Percentiles rank a stretch among this genome's conserved stretches.
Evolutionary conservation across 2,888 invertebrate genomes (phyloP).

Genomic region (Campaea margaritaria): DNA sequence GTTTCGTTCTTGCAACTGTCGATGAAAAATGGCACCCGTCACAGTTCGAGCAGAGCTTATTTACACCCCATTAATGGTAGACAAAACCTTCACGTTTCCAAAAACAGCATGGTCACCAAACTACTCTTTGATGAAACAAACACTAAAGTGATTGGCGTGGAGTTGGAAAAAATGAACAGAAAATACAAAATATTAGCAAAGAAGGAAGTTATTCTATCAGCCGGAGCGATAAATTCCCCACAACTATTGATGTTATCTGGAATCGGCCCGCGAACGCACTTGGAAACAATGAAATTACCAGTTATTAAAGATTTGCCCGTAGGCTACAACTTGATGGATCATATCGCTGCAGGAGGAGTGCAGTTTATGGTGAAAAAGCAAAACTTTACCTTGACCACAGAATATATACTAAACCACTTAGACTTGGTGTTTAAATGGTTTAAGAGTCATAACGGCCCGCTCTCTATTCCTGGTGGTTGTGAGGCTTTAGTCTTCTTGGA

Average conservation of each 20-base stretch:
- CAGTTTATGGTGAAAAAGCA: constrained; percentile 82
- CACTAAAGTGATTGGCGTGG: constrained; percentile 86
- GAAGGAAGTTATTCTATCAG: constrained; percentile 90
- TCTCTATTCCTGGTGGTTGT: constrained; percentile 88
- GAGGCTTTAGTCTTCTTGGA: constrained; percentile 88
- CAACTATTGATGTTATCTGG: constrained; percentile 93
- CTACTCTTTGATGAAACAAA: constrained; percentile 84
- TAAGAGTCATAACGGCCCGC: constrained; percentile 80
- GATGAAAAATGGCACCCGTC: constrained; percentile 87
- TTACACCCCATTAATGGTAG: constrained; percentile 85
- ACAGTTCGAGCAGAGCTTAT: constrained; percentile 89
- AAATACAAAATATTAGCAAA: constrained; percentile 84
- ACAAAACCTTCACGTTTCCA: constrained; percentile 86
- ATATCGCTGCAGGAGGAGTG: constrained; percentile 87
- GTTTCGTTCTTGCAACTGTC: constrained; percentile 87
- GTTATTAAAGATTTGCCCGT: constrained; percentile 86
- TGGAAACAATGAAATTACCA: constrained; percentile 83
- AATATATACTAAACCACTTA: constrained; percentile 70
- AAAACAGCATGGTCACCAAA: constrained; percentile 85
- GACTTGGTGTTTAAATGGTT: constrained; percentile 83
- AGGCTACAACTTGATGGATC: constrained; percentile 89
- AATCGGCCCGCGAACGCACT: constrained; percentile 87
- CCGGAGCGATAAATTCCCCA: constrained; percentile 91
- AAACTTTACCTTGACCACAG: constrained; percentile 63
- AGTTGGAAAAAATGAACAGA: constrained; percentile 81